Conservation (phyloP, 2,888 invertebrate species). For the Drosophila koepferae region DNA sequence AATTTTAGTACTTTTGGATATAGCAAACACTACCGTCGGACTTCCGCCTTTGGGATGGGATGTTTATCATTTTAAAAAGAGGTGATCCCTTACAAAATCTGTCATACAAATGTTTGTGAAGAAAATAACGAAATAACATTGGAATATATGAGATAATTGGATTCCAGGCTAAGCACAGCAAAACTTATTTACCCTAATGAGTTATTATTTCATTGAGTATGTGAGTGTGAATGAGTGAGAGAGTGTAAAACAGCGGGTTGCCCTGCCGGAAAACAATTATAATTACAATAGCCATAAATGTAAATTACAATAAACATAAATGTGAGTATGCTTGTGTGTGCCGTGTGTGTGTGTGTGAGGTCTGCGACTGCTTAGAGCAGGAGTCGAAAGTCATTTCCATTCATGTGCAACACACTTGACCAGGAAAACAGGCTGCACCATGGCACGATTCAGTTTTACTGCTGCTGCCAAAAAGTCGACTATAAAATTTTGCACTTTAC, state of each 20-base stretch:
- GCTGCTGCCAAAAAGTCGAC: conserved; percentile 59
- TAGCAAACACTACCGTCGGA: no score
- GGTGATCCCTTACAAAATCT: no score
- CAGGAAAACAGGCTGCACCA: conserved; percentile 19
- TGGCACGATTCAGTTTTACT: conserved; percentile 36
- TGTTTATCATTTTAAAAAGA: no score
- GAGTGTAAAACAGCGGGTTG: conserved; percentile 28
- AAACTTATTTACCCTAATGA: conserved; percentile 34
- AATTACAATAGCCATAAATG: conserved; percentile 74
- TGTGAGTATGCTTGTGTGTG: conserved; percentile 5
- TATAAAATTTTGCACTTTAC: conserved; percentile 63
- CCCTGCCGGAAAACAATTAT: conserved; percentile 56
- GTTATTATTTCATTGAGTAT: conserved; percentile 9
- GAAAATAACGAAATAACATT: not conserved
- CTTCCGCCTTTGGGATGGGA: no score
- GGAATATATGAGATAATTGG: conserved; percentile 5
- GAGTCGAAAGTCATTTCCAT: conserved; percentile 46
- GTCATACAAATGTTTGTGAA: not conserved
- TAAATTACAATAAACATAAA: conserved; percentile 52
- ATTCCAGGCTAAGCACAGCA: conserved; percentile 20
- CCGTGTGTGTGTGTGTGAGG: not conserved
- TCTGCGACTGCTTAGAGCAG: not conserved
- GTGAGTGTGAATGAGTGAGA: conserved; percentile 17
- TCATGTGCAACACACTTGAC: conserved; percentile 42
- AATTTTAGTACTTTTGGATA: no score